phyloP scores from a whole-genome alignment of 2,888 invertebrate genomes.

The Hirtodrosophila cameraria region DNA sequence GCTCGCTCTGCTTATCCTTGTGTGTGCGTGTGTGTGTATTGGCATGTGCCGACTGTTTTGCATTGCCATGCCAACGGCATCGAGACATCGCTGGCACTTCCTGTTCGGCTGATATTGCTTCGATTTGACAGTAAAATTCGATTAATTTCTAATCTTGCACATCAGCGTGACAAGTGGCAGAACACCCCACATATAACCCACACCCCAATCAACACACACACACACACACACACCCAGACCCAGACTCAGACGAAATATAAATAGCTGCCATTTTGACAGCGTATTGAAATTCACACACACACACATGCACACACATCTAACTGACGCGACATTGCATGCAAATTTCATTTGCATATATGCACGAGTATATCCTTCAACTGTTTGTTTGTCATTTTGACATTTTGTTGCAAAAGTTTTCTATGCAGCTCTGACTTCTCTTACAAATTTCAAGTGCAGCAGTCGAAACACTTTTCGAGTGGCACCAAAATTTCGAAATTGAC shows the following conservation, averaged over 20 bases:
- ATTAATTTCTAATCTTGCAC: slow-evolving; percentile 77
- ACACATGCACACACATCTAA: slow-evolving; percentile 7
- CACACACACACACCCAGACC: slow-evolving; percentile 26
- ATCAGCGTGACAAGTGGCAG: slow-evolving; percentile 69
- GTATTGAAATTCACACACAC: slow-evolving; percentile 51
- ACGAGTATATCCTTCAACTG: slow-evolving; percentile 16
- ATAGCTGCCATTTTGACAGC: slow-evolving; percentile 73
- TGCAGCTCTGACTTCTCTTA: background rate
- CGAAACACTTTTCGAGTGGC: background rate
- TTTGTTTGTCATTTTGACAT: slow-evolving; percentile 36
- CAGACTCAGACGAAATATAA: slow-evolving; percentile 61
- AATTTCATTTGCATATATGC: slow-evolving; percentile 59
- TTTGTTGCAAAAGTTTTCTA: slow-evolving; percentile 22
- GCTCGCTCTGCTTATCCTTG: background rate
- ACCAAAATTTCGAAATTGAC: slow-evolving; percentile 11
- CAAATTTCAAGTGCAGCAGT: slow-evolving; percentile 27
- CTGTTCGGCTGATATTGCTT: slow-evolving; percentile 53
- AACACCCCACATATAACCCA: background rate
- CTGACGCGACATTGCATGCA: slow-evolving; percentile 63
- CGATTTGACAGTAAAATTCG: slow-evolving; percentile 77
- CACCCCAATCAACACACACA: background rate
- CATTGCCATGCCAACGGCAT: slow-evolving; percentile 71
- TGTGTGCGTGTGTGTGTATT: slow-evolving; percentile 40
- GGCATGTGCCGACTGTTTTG: slow-evolving; percentile 68
- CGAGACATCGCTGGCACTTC: slow-evolving; percentile 50